Percentiles rank a stretch among this genome's conserved stretches.
These are phyloP conservation scores for Neocrepidodera transversa DNA, from an alignment of 2,888 invertebrate genomes.

Conservation along the genomic window DNA sequence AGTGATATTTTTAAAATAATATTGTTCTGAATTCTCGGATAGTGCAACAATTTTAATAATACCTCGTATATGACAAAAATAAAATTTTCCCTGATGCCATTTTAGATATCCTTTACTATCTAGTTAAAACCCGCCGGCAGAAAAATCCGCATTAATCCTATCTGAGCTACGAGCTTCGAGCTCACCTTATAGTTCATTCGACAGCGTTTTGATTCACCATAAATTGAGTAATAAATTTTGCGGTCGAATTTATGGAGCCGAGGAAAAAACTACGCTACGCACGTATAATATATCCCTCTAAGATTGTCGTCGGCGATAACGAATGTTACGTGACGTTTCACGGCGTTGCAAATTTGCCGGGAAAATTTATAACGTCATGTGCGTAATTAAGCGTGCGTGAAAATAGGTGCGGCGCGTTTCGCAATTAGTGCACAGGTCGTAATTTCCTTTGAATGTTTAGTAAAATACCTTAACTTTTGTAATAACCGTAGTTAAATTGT, in stretches of 20 bases:
- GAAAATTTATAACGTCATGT: conserved; percentile 22
- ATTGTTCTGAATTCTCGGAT: too few relatives aligned
- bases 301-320: conserved; percentile 38
- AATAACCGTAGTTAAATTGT: neutral
- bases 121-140: neutral
- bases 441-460: conserved; percentile 25
- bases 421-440: conserved; percentile 19
- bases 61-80: too few relatives aligned
- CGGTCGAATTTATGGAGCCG: conserved; percentile 41
- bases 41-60: too few relatives aligned
- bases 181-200: conserved; percentile 47
- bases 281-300: conserved; percentile 27
- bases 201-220: conserved; percentile 47
- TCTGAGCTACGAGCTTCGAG: conserved; percentile 30
- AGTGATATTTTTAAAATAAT: too few relatives aligned
- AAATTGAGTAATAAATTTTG: conserved; percentile 50
- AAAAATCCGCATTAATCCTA: conserved; percentile 13
- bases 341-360: conserved; percentile 27
- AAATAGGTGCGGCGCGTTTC: neutral
- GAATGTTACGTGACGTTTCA: conserved; percentile 32
- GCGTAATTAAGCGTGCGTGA: conserved; percentile 22
- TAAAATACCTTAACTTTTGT: neutral
- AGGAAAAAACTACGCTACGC: conserved; percentile 25
- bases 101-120: neutral
- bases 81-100: too few relatives aligned